These are phyloP conservation scores for Piprites chloris DNA, from an alignment of 2,113 vertebrate species.

Conservation along the genomic window DNA sequence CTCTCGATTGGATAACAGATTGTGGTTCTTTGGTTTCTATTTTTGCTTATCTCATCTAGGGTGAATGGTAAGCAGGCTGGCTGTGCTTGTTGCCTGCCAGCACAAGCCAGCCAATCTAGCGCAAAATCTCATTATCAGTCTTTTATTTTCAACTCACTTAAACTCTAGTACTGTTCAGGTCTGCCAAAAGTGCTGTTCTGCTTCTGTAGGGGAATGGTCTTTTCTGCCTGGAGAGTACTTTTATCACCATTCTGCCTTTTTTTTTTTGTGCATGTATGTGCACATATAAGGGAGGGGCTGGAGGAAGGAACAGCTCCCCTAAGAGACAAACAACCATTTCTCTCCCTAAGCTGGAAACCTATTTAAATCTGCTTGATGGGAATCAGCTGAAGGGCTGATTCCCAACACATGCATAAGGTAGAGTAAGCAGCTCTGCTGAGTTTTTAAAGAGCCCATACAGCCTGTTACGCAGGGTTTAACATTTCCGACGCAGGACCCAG, in stretches of 20 bases:
- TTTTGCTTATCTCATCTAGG: constrained; percentile 1
- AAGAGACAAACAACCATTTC: constrained; percentile 36
- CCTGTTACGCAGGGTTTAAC: background rate
- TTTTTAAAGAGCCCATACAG: constrained; percentile 44
- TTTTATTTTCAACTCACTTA: constrained; percentile 46
- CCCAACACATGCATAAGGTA: constrained; percentile 39
- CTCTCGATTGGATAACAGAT: background rate
- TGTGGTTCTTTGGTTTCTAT: constrained; percentile 16
- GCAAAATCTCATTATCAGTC: constrained; percentile 55
- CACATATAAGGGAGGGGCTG: background rate
- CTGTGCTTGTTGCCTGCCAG: constrained; percentile 8
- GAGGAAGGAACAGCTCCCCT: constrained; percentile 2
- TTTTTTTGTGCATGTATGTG: background rate
- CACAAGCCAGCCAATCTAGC: constrained; percentile 18
- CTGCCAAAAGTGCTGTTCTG: background rate
- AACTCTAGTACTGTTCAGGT: background rate
- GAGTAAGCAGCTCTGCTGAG: background rate
- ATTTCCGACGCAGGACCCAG: background rate
- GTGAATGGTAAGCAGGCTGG: constrained; percentile 25
- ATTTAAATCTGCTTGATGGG: constrained; percentile 66
- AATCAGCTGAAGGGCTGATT: constrained; percentile 42
- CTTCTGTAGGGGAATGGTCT: background rate
- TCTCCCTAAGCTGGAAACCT: constrained; percentile 53
- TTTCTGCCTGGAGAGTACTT: background rate
- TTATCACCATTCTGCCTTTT: background rate